Base-by-base conservation (phyloP, 2,797 vertebrate genomes). In the Oryzias dopingdopingensis region DNA sequence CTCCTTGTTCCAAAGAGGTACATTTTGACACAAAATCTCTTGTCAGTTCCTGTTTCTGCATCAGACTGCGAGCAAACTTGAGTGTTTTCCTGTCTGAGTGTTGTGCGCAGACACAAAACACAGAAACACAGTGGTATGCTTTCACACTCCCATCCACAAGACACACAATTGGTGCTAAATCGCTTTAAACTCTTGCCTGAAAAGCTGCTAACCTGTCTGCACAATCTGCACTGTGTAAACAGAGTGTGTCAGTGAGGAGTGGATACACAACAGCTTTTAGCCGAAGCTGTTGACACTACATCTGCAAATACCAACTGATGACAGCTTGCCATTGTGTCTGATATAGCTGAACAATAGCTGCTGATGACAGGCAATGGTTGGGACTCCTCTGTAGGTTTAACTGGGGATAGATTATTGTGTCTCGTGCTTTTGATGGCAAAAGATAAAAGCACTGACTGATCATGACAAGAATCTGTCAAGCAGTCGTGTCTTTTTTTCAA, bases 1-100 rank as follows among this genome's bases (percentile, higher is more conserved):
- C 60, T 83, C 68, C 69, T 89, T 86, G 81, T 71, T 23, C 6
- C 16, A 0, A 49, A 72, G 53, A 45, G 73, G 56, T 75, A 63
- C 40, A 72, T 74, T 76, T 56, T 59, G 70, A 67, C 56, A 29
- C 1, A 1, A n/a, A 55, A 77, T 82, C 77, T 77, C 52, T 84
- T 75, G 73, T 75, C 80, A 55, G 47, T 2, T 17, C 40, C 46
- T 44, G 14, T 26, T 51, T 64, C 62, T 45, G 66, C 17, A 1
- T 72, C 40, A 52, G 7, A 54, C 48, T 55, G 23, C 37, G 14
- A 46, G 51, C 23, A 29, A 64, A 72, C 53, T 74, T 63, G 26
- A 45, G 62, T 62, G 65, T 62, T 63, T 56, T 43, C 24, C 62
- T 52, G 64, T 62, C 62, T 67, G 49, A 69, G 41, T 17, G 17